Evolutionary conservation across 2,888 invertebrate genomes (phyloP).

Genomic region (Apeira syringaria): DNA sequence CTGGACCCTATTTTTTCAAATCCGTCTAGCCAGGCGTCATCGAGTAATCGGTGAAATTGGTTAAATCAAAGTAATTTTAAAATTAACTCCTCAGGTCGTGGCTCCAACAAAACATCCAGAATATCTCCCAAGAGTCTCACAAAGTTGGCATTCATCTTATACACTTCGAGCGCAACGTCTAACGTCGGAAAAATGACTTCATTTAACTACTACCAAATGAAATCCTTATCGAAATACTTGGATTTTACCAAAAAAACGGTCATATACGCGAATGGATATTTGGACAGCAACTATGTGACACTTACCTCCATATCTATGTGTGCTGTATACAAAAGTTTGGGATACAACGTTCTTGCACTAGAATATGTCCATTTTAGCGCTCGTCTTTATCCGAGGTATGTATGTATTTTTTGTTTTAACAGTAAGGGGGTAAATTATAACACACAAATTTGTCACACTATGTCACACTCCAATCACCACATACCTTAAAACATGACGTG

Average conservation of each 20-base stretch:
- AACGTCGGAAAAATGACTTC: not conserved
- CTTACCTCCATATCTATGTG: not conserved
- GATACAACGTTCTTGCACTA: constrained; percentile 1
- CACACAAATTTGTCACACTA: too few species aligned
- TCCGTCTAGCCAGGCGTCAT: too few species aligned
- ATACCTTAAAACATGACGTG: too few species aligned
- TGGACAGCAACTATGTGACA: not conserved
- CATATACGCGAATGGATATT: not conserved
- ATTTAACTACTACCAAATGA: constrained; percentile 7
- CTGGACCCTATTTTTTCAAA: too few species aligned
- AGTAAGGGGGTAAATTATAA: too few species aligned
- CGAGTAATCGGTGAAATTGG: too few species aligned
- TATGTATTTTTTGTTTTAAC: too few species aligned
- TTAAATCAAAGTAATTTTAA: too few species aligned
- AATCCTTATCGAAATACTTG: not conserved
- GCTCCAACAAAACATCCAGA: not conserved
- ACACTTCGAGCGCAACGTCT: not conserved
- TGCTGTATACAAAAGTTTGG: not conserved
- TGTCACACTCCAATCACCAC: too few species aligned
- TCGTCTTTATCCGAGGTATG: too few species aligned
- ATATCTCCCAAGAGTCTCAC: not conserved
- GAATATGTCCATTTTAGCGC: too few species aligned
- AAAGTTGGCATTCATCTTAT: not conserved
- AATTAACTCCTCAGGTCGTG: not conserved
- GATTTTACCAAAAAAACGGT: constrained; percentile 5